These are phyloP conservation scores for Cataglyphis rosenhaueri DNA, from an alignment of 2,888 invertebrate genomes.

Conservation along the genomic window DNA sequence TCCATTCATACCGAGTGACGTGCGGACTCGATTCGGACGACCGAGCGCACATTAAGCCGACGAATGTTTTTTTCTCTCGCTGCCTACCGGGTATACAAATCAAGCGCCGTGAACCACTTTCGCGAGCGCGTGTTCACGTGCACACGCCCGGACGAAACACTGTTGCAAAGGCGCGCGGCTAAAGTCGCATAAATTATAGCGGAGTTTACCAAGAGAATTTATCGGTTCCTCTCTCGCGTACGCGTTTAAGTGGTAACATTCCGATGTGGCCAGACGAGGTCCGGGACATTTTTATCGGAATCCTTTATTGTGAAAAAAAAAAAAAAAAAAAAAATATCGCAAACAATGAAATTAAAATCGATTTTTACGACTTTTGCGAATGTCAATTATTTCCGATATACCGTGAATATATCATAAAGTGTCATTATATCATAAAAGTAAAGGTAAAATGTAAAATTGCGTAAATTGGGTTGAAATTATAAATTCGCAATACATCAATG, in stretches of 20 bases:
- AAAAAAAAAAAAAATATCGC: background rate
- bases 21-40: slow-evolving; percentile 50
- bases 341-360: background rate
- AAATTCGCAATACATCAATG: background rate
- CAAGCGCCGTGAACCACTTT: slow-evolving; percentile 55
- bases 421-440: background rate
- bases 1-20: slow-evolving; percentile 40
- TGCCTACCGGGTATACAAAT: slow-evolving; percentile 52
- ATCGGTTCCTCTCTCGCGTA: slow-evolving; percentile 31
- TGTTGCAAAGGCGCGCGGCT: slow-evolving; percentile 37
- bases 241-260: slow-evolving; percentile 47
- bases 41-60: slow-evolving; percentile 39
- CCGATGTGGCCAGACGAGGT: slow-evolving; percentile 31
- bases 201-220: slow-evolving; percentile 58
- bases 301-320: background rate
- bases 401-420: background rate
- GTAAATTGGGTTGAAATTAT: background rate
- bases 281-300: slow-evolving; percentile 4
- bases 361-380: background rate
- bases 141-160: slow-evolving; percentile 24
- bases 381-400: background rate
- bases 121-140: slow-evolving; percentile 23
- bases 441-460: background rate
- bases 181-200: slow-evolving; percentile 43
- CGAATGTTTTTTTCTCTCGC: slow-evolving; percentile 41